Evolutionary conservation across 2,797 vertebrate species (phyloP).

Genomic region (Enteromius paludinosus): DNA sequence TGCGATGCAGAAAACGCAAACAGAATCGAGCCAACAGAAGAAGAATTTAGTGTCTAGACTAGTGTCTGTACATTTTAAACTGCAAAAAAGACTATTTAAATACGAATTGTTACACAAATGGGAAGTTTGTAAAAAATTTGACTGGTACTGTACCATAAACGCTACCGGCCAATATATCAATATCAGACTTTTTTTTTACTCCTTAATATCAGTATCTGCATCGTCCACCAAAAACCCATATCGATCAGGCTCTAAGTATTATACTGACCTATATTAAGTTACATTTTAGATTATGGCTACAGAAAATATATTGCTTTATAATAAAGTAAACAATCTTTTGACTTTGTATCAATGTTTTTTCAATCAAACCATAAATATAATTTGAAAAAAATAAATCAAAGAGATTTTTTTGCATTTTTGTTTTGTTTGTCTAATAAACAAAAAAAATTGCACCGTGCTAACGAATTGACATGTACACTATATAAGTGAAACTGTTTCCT

Average conservation of each 20-base stretch:
- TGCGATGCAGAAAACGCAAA: no score
- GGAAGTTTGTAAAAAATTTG: no score
- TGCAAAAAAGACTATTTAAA: no score
- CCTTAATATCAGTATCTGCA: no score
- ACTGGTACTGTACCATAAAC: no score
- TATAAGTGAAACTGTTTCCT: not conserved
- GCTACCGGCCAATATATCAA: no score
- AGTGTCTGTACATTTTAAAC: no score
- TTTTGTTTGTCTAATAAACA: not conserved
- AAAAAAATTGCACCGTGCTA: not conserved
- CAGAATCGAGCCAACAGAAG: no score
- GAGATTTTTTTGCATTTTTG: not conserved
- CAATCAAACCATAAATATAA: not conserved
- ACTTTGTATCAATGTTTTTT: not conserved
- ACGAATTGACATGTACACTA: not conserved
- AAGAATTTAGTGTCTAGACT: no score
- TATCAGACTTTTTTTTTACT: no score
- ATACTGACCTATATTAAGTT: not conserved
- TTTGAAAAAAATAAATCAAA: not conserved
- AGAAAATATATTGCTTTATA: not conserved
- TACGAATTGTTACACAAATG: no score
- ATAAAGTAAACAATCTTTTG: not conserved
- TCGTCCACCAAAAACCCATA: not conserved
- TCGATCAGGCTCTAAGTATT: not conserved
- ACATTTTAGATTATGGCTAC: not conserved